Evolutionary conservation across 2,113 vertebrate species (phyloP).

Genomic region (Rafetus swinhoei): DNA sequence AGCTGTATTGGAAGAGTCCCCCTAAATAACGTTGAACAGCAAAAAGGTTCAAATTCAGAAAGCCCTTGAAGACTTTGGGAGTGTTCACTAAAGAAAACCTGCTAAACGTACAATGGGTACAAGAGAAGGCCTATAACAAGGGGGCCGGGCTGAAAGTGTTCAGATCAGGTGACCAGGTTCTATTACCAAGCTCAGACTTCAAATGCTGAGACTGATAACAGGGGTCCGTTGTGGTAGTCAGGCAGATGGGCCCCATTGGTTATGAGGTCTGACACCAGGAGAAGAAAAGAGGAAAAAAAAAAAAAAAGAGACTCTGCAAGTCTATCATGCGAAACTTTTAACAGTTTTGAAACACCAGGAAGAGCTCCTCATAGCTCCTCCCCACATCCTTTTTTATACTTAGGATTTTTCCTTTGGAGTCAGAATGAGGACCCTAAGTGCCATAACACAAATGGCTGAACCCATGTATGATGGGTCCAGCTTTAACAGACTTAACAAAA

Average conservation of each 20-base stretch:
- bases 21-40: background rate
- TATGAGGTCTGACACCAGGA: background rate
- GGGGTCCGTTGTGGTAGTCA: background rate
- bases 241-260: background rate
- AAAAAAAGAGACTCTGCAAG: background rate
- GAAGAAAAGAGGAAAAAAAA: too few relatives aligned
- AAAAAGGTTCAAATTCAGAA: background rate
- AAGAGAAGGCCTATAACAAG: background rate
- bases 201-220: background rate
- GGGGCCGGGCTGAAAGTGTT: background rate
- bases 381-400: background rate
- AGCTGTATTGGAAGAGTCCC: background rate
- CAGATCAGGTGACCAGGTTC: background rate
- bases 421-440: background rate
- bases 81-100: background rate
- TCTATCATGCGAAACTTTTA: background rate
- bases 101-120: background rate
- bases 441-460: background rate
- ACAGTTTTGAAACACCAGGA: background rate
- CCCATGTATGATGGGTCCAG: background rate
- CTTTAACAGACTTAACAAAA: background rate
- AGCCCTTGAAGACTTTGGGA: background rate
- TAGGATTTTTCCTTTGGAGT: background rate
- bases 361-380: background rate
- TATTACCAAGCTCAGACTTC: background rate